These are phyloP conservation scores for Camponotus vicinus DNA, from an alignment of 1,140 invertebrate genomes.

Conservation along the genomic window DNA sequence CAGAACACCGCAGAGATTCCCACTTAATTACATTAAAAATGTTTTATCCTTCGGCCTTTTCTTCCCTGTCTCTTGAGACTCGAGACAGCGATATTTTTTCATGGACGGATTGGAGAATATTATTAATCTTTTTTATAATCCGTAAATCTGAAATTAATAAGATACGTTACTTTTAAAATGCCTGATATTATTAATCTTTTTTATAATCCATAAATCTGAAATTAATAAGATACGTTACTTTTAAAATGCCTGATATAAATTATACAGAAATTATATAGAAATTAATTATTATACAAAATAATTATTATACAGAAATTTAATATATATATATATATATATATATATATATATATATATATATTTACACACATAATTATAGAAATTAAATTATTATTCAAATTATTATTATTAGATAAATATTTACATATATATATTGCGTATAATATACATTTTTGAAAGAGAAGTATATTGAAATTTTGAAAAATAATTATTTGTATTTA, in stretches of 20 bases:
- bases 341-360: too few relatives aligned
- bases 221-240: background rate
- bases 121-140: conserved; percentile 40
- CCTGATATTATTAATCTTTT: conserved; percentile 18
- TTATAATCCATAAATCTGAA: background rate
- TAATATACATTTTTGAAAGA: background rate
- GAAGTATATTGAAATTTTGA: background rate
- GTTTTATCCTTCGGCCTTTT: conserved; percentile 80
- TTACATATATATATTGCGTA: background rate
- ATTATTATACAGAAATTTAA: too few relatives aligned
- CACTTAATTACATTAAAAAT: conserved; percentile 87
- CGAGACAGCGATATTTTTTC: conserved; percentile 59
- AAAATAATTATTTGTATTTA: background rate
- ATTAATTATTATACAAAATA: too few relatives aligned
- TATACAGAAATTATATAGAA: background rate
- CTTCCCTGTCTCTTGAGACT: conserved; percentile 41
- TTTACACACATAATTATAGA: background rate
- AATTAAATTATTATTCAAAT: conserved; percentile 15
- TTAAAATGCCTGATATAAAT: background rate
- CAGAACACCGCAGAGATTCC: conserved; percentile 82
- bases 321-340: too few relatives aligned
- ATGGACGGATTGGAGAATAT: conserved; percentile 40
- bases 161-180: background rate
- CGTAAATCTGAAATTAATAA: background rate
- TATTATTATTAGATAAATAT: background rate